Conservation (phyloP, 1,140 invertebrate genomes). For the Parapsyche elsis region DNA sequence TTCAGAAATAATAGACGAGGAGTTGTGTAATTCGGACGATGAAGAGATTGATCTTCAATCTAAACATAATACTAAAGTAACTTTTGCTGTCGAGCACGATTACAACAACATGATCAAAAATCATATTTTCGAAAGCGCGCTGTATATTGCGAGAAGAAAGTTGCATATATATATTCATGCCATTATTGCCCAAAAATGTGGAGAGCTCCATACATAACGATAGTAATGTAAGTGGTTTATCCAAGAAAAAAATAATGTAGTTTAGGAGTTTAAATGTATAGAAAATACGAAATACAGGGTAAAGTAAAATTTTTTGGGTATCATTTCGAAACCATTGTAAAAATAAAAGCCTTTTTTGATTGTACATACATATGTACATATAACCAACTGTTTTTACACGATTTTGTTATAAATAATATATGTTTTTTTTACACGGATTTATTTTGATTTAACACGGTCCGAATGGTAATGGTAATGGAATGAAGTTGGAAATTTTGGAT, state of each 20-base stretch:
- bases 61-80: conserved; percentile 6
- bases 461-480: too few species aligned
- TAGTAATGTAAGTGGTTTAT: background rate
- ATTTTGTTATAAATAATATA: too few species aligned
- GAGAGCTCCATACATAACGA: conserved; percentile 1
- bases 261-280: too few species aligned
- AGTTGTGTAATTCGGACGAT: conserved; percentile 19
- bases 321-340: too few species aligned
- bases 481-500: too few species aligned
- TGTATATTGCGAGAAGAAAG: conserved; percentile 66
- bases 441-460: too few species aligned
- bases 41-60: conserved; percentile 18
- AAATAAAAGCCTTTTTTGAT: too few species aligned
- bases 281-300: too few species aligned
- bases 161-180: conserved; percentile 79
- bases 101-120: conserved; percentile 64
- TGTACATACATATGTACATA: too few species aligned
- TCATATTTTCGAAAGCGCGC: conserved; percentile 58
- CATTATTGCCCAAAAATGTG: conserved; percentile 67
- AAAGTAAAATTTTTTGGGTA: too few species aligned
- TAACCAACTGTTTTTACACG: too few species aligned
- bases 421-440: too few species aligned
- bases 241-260: background rate
- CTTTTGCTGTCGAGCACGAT: conserved; percentile 60
- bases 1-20: background rate